Base-by-base conservation (phyloP, 2,797 vertebrate species). In the Aeoliscus strigatus region DNA sequence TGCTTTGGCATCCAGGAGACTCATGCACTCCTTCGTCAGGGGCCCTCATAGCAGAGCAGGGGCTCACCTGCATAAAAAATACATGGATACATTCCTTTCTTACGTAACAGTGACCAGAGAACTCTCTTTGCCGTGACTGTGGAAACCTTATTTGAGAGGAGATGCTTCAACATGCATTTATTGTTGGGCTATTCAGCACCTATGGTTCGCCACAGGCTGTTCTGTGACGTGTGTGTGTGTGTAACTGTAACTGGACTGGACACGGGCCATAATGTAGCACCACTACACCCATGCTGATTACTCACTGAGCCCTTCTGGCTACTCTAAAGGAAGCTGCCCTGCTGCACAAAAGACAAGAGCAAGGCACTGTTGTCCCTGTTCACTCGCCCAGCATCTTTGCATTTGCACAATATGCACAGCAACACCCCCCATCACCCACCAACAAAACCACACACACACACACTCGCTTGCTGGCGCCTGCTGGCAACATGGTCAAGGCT, bases 61-160 rank as follows among this genome's bases (percentile, higher is more conserved):
- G 77, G 69, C 71, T 87, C 80, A 87, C 81, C 83, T 86, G 67
- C 79, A 88, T 87, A 68, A 87, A 89, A 87, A 79, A 88, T 86
- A 79, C 79, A 89, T 87, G 73, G 73, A 52, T 55, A 45, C 75
- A 80, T 78, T 63, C 68, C 65, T 60, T 60, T 18, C 54, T 84
- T 84, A 83, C 48, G 51, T 82, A 87, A 89, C 66, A 15, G 43
- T 67, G 70, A 74, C 69, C 75, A 70, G 60, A 68, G 39, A 51
- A 73, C 66, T 67, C 45, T 71, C 55, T 70, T 67, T 60, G 27
- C 54, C 1, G 25, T 38, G 32, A 60, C 67, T 74, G 34, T 51
- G 41, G 47, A 66, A 68, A 40, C 48, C 29, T 58, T 61, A 53
- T 70, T 61, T 51, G 24, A 56, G 65, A 58, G 27, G 26, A 31